These are phyloP conservation scores for Cochlearius cochlearius DNA, from an alignment of 2,113 vertebrate genomes.

Conservation along the genomic window DNA sequence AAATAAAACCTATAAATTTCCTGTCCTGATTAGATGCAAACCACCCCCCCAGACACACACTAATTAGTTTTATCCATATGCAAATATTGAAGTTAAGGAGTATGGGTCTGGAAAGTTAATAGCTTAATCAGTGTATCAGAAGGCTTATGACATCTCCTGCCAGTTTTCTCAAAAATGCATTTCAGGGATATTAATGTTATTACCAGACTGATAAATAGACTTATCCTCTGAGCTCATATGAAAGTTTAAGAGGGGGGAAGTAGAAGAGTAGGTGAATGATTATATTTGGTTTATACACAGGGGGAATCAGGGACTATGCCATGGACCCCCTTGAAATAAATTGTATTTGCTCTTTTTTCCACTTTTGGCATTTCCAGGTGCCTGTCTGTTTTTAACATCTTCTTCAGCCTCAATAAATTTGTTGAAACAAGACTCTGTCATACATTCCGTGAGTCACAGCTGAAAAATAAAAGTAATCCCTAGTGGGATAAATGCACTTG, in stretches of 20 bases:
- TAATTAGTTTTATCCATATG: conserved; percentile 11
- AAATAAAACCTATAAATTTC: conserved; percentile 27
- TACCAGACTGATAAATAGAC: conserved; percentile 35
- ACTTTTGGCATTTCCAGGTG: conserved; percentile 37
- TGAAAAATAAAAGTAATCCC: conserved; percentile 43
- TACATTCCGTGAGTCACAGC: conserved; percentile 25
- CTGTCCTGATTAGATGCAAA: not conserved
- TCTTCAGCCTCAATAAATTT: conserved; percentile 47
- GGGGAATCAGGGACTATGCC: not conserved
- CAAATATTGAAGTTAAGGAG: not conserved
- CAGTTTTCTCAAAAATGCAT: conserved; percentile 2
- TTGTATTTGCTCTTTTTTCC: conserved; percentile 5
- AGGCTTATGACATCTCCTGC: not conserved
- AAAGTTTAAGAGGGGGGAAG: not conserved
- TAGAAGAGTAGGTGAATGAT: not conserved
- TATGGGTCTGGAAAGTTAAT: not conserved
- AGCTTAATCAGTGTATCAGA: not conserved
- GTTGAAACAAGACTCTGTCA: conserved; percentile 48
- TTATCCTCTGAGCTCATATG: not conserved
- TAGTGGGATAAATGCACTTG: not conserved
- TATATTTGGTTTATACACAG: not conserved
- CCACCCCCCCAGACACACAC: fast-evolving
- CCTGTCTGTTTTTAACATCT: conserved; percentile 66
- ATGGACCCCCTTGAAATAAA: conserved; percentile 23
- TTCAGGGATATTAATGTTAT: not conserved